These are phyloP conservation scores for Hesperophylax magnus DNA, from an alignment of 1,140 invertebrate genomes.

Conservation along the genomic window DNA sequence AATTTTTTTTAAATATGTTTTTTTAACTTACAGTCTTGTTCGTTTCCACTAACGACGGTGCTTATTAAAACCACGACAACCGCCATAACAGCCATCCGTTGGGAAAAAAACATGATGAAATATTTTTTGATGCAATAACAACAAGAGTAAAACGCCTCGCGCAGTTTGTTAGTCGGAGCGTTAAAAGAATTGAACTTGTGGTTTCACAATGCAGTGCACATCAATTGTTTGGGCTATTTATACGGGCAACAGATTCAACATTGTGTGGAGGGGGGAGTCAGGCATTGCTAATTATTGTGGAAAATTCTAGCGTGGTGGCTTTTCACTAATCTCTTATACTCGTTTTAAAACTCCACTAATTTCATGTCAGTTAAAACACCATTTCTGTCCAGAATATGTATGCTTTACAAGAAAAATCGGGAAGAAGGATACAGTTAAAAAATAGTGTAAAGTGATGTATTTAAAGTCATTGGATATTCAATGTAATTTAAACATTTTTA, in stretches of 20 bases:
- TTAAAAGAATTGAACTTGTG: conserved; percentile 4
- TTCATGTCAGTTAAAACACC: no score
- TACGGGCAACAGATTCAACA: neutral
- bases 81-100: neutral
- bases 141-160: neutral
- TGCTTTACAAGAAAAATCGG: no score
- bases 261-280: neutral
- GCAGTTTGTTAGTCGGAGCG: neutral
- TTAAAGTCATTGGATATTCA: no score
- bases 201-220: neutral
- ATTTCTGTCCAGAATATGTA: no score
- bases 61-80: neutral
- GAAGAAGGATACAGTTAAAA: no score
- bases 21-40: neutral
- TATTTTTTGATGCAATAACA: neutral
- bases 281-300: no score
- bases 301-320: no score
- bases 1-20: no score
- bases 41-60: neutral
- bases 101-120: neutral
- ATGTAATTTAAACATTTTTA: no score
- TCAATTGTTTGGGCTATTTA: conserved; percentile 2
- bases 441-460: no score
- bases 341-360: no score
- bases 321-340: no score